Conservation (phyloP, 2,888 invertebrate genomes). For the Plemyria rubiginata region DNA sequence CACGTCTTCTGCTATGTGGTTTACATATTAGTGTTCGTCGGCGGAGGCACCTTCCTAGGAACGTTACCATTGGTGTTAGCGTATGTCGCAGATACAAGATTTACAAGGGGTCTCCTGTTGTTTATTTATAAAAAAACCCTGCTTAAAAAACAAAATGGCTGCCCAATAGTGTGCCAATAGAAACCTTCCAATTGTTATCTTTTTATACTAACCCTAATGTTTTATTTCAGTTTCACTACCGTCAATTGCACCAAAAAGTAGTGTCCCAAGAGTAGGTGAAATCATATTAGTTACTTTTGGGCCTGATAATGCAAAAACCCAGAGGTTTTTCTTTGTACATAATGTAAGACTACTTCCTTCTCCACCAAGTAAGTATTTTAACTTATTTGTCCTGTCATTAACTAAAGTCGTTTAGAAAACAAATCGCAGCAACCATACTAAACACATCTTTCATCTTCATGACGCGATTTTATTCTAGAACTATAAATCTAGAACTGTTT, state of each 20-base stretch:
- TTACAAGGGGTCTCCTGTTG: too few species aligned
- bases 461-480: too few species aligned
- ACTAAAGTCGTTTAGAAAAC: background rate
- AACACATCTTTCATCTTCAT: background rate
- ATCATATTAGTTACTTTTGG: slow-evolving; percentile 67
- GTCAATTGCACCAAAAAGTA: slow-evolving; percentile 54
- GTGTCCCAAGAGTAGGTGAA: slow-evolving; percentile 69
- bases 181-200: too few species aligned
- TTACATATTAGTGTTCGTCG: too few species aligned
- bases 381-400: background rate
- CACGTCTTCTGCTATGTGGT: too few species aligned
- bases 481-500: too few species aligned
- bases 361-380: slow-evolving; percentile 65
- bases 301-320: slow-evolving; percentile 53
- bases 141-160: too few species aligned
- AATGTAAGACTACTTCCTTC: slow-evolving; percentile 67
- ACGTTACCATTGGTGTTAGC: too few species aligned
- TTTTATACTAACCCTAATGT: background rate
- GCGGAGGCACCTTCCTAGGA: too few species aligned
- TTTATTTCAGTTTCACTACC: slow-evolving; percentile 66
- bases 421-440: background rate
- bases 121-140: too few species aligned
- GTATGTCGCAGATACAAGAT: too few species aligned
- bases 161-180: too few species aligned
- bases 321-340: slow-evolving; percentile 73